Evolutionary conservation across 2,113 vertebrate genomes (phyloP).

Genomic region (Hyaena hyaena): DNA sequence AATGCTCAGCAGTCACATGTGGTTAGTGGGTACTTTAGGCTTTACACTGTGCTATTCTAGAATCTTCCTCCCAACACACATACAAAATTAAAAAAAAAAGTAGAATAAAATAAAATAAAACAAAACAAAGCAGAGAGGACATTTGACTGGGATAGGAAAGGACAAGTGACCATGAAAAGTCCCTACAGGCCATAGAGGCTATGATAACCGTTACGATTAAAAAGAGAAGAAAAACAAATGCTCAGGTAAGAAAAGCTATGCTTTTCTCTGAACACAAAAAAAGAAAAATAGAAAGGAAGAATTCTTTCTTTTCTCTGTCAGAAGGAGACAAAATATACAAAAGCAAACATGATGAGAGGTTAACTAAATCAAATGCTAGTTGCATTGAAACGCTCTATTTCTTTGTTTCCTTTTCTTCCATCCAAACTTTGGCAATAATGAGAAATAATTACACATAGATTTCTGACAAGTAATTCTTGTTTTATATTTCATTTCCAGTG

Average conservation of each 20-base stretch:
- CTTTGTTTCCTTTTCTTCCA: background rate
- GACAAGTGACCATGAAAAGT: background rate
- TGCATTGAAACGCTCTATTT: background rate
- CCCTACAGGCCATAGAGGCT: background rate
- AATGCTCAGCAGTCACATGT: background rate
- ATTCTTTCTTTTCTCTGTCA: background rate
- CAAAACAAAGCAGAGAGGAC: background rate
- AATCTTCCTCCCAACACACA: fast-evolving
- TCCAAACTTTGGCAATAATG: background rate
- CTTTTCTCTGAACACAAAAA: background rate
- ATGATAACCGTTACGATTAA: background rate
- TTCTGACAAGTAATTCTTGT: background rate
- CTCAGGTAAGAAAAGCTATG: background rate
- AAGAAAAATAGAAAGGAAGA: background rate
- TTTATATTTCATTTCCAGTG: background rate
- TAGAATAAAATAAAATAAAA: background rate
- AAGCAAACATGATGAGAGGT: background rate
- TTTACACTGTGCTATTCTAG: background rate
- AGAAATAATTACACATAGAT: background rate
- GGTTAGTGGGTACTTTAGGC: background rate
- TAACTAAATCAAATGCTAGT: background rate
- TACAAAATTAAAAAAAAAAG: background rate
- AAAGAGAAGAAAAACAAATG: background rate
- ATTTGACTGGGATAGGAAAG: background rate
- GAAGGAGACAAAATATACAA: background rate